phyloP scores from a whole-genome alignment of 1,140 invertebrate genomes.

The Oncopeltus fasciatus region DNA sequence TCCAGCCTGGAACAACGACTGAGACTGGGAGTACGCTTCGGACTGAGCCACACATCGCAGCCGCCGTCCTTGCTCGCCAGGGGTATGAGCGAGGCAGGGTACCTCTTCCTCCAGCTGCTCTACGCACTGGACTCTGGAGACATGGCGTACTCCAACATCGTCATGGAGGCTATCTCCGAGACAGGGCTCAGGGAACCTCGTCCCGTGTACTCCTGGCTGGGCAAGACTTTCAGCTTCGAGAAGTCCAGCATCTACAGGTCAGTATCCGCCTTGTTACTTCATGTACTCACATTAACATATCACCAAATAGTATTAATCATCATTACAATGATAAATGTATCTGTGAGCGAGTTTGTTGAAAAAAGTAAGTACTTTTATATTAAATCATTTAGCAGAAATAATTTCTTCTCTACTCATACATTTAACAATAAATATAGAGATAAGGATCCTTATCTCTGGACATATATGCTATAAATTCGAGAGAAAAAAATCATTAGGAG shows the following conservation, averaged over 20 bases:
- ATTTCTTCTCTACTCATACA: too few relatives aligned
- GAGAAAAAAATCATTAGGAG: too few relatives aligned
- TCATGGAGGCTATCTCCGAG: background rate
- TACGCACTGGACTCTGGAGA: background rate
- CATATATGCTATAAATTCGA: too few relatives aligned
- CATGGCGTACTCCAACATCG: background rate
- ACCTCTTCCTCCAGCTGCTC: background rate
- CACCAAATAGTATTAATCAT: too few relatives aligned
- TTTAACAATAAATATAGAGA: too few relatives aligned
- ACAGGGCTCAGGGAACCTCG: background rate
- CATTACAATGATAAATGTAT: too few relatives aligned
- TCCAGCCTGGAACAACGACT: background rate
- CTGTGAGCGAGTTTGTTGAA: too few relatives aligned
- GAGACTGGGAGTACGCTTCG: background rate
- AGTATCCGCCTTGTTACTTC: too few relatives aligned
- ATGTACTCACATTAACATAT: too few relatives aligned
- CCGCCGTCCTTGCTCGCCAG: background rate
- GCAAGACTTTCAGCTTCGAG: background rate
- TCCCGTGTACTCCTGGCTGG: background rate
- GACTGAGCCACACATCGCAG: background rate
- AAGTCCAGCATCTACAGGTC: background rate
- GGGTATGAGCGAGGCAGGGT: background rate
- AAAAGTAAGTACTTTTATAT: too few relatives aligned
- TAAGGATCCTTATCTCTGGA: too few relatives aligned
- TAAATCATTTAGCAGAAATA: too few relatives aligned